A percentile compares a stretch with the other conserved stretches of the same genome.
These are phyloP conservation scores for Drosophila silvestris DNA, from an alignment of 2,888 invertebrate genomes.

Conservation along the genomic window DNA sequence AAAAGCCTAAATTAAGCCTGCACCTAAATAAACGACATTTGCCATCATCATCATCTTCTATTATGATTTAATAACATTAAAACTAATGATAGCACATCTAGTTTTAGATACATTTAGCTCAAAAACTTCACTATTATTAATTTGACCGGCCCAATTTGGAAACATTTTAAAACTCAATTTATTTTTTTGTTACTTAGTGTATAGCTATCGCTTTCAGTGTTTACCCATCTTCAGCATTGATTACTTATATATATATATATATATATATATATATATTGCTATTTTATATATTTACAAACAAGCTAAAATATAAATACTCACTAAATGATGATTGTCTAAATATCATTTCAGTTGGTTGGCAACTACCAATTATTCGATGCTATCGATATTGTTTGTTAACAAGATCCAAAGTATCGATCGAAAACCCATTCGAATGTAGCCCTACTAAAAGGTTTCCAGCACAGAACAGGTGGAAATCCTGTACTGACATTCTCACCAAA, in stretches of 20 bases:
- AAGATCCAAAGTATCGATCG: not conserved
- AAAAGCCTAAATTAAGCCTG: not conserved
- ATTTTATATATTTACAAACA: too few relatives aligned
- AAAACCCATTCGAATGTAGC: too few relatives aligned
- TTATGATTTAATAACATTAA: too few relatives aligned
- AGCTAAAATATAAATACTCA: too few relatives aligned
- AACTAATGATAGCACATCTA: too few relatives aligned
- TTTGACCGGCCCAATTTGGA: not conserved
- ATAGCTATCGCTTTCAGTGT: too few relatives aligned
- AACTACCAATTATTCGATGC: not conserved
- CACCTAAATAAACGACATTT: not conserved
- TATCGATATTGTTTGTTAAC: too few relatives aligned
- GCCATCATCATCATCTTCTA: too few relatives aligned
- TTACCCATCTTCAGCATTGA: not conserved
- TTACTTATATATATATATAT: not conserved
- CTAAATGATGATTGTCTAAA: not conserved
- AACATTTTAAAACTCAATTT: not conserved
- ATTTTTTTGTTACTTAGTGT: not conserved
- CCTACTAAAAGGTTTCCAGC: too few relatives aligned
- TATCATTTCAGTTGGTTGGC: not conserved
- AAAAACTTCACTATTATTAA: not conserved
- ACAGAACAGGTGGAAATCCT: not conserved
- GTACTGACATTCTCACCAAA: not conserved
- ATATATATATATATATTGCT: too few relatives aligned
- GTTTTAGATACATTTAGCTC: too few relatives aligned